A percentile compares a stretch with the other conserved stretches of the same genome.
phyloP scores from a whole-genome alignment of 2,113 vertebrate species.

The Gambusia affinis region DNA sequence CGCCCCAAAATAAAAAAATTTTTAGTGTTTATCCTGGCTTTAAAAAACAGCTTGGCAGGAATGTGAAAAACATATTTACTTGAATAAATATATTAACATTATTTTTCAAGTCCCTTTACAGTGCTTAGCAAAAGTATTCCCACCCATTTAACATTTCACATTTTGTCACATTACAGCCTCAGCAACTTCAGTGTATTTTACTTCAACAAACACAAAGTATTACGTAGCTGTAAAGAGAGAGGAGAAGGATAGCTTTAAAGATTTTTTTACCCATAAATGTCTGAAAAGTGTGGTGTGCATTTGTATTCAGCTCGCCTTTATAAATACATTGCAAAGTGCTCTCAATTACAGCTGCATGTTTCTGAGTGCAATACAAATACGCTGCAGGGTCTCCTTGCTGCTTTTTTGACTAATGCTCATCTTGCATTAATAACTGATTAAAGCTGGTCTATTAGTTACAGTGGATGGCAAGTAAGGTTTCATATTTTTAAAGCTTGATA shows the following conservation, averaged over 20 bases:
- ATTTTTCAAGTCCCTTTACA: background rate
- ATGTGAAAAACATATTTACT: background rate
- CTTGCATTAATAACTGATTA: too few relatives aligned
- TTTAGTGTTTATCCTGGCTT: background rate
- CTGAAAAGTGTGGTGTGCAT: background rate
- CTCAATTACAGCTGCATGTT: background rate
- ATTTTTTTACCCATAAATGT: background rate
- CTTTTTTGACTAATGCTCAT: background rate
- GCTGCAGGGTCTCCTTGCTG: background rate
- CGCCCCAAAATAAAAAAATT: conserved; percentile 1
- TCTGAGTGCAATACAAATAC: background rate
- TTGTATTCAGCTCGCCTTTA: background rate
- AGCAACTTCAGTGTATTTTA: background rate
- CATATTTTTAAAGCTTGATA: background rate
- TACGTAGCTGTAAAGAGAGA: background rate
- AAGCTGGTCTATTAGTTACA: background rate
- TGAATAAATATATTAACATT: background rate
- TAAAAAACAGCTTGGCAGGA: background rate
- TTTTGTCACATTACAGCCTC: background rate
- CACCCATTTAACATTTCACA: background rate
- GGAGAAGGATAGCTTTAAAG: too few relatives aligned
- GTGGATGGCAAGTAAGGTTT: background rate
- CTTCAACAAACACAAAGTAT: background rate
- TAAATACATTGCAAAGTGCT: background rate
- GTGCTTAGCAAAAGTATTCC: background rate